Evolutionary conservation across 2,888 invertebrate species (phyloP).

Genomic region (Tipula helvola): DNA sequence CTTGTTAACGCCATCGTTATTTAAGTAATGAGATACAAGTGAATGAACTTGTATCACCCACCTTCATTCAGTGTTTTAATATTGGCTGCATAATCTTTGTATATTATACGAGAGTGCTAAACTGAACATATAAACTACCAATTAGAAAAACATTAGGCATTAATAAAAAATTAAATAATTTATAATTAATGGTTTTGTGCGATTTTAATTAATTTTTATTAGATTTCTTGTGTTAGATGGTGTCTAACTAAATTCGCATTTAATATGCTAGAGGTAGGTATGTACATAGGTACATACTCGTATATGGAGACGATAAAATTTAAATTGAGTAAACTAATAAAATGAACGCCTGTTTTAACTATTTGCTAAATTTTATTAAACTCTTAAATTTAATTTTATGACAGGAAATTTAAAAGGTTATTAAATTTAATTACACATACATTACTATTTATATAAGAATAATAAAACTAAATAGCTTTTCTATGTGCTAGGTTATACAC

Average conservation of each 20-base stretch:
- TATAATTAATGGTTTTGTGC: no score
- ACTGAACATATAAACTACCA: no score
- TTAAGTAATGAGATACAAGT: no score
- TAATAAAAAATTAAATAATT: no score
- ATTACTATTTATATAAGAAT: neutral
- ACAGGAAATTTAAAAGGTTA: neutral
- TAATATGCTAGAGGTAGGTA: neutral
- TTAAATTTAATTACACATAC: neutral
- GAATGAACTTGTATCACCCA: no score
- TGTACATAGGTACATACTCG: neutral
- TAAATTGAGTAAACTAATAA: neutral
- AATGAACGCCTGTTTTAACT: neutral
- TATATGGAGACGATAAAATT: neutral
- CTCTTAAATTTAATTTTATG: neutral
- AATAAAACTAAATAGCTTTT: neutral
- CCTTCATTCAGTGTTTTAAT: no score
- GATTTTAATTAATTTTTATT: no score
- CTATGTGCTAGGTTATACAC: neutral
- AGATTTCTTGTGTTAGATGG: no score
- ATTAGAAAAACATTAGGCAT: no score
- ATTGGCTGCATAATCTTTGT: no score
- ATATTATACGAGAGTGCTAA: no score
- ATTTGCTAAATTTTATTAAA: neutral
- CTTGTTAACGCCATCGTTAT: no score
- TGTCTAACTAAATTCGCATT: neutral